Base-by-base conservation (phyloP, 2,888 invertebrate species). In the Keiferia lycopersicella region DNA sequence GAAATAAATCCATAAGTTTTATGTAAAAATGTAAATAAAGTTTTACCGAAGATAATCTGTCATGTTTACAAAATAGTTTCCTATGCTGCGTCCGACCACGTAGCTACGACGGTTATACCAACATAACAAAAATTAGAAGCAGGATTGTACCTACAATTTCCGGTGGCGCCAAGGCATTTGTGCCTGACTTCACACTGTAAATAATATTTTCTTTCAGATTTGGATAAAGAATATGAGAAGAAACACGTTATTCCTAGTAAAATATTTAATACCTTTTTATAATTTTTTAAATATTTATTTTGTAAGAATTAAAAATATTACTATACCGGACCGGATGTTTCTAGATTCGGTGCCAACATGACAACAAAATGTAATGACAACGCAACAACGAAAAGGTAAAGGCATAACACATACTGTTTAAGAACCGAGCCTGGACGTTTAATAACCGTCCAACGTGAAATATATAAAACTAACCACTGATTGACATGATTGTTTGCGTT, bases 51-150 rank as follows among this genome's bases (percentile, higher is more conserved):
- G 69, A 69, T 71, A 70, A 65, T 74, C 69, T 71, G 80, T 81
- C 84, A 87, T 91, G 91, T 91, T 91, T 91, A 91, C 90, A 88
- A 91, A 89, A 85, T 86, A 79, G 86, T 84, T 79, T 83, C 82
- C 83, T 79, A 10, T 26, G 34, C 34, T 34, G 34, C 34, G 34
- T 62, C 81, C 84, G 84, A 91, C 90, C 91, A 91, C 91, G 91
- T 91, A 91, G 89, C 86, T 88, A 82, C 73, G 78, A 80, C 91
- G 86, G 79, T 65, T 2, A 39, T 82, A 56, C 56, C 56, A 56
- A 73, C 88, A 69, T 91, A 91, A 87, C 88, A 69, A 64, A 71
- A 66, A 69, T 69, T 70, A 64, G n/a, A n/a, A n/a, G n/a, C 67
- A 53, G 66, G 71, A 38, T 60, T 64, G 63, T 66, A 70, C 70